phyloP scores from a whole-genome alignment of 2,113 vertebrate species.

The Psilopogon haemacephalus region DNA sequence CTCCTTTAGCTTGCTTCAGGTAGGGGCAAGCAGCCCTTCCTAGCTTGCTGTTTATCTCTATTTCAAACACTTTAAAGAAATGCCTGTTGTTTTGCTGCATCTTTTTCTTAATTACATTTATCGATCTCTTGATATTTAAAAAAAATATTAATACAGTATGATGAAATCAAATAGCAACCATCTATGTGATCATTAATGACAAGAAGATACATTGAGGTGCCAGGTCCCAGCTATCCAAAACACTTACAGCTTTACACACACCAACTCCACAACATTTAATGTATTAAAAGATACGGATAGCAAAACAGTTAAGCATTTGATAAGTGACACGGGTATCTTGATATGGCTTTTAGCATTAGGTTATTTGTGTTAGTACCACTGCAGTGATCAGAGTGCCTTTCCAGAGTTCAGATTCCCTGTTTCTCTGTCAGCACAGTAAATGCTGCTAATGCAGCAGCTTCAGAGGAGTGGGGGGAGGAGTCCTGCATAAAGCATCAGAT shows the following conservation, averaged over 20 bases:
- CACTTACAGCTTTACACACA: background rate
- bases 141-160: background rate
- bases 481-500: background rate
- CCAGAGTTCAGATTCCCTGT: background rate
- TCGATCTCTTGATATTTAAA: background rate
- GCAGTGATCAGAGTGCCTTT: background rate
- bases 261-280: background rate
- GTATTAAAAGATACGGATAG: background rate
- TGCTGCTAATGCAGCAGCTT: background rate
- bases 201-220: background rate
- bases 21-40: background rate
- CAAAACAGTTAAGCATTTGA: background rate
- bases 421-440: background rate
- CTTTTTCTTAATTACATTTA: background rate
- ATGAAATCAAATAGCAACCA: background rate
- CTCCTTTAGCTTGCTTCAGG: background rate
- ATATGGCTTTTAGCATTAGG: background rate
- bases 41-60: background rate
- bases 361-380: background rate
- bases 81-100: too few relatives aligned
- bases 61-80: background rate
- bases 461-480: background rate
- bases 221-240: background rate
- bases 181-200: background rate
- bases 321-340: background rate